These are phyloP conservation scores for Archips crataeganus DNA, from an alignment of 2,888 invertebrate species.

Conservation along the genomic window DNA sequence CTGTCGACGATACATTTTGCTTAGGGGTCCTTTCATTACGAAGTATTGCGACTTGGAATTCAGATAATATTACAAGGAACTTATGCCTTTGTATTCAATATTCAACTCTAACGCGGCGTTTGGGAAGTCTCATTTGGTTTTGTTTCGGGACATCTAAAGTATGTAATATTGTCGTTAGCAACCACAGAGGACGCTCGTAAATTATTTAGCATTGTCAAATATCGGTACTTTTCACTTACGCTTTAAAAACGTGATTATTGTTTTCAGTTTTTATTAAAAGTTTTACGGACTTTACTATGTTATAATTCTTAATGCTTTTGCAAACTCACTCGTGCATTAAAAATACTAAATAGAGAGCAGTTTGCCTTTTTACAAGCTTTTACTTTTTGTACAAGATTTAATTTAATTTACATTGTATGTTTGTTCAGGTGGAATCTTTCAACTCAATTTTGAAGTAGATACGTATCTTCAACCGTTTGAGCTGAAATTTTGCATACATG, in stretches of 20 bases:
- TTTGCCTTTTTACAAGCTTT: too few species aligned
- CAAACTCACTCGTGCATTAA: too few species aligned
- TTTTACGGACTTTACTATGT: too few species aligned
- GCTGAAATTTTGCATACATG: too few species aligned
- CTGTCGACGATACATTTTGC: conserved; percentile 54
- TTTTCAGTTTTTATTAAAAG: not conserved
- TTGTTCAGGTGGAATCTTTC: too few species aligned
- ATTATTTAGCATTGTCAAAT: conserved; percentile 12
- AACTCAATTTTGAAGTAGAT: too few species aligned
- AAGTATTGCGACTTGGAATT: conserved; percentile 27
- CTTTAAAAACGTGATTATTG: not conserved
- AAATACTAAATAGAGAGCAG: too few species aligned
- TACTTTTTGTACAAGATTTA: too few species aligned
- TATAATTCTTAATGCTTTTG: too few species aligned
- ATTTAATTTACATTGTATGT: too few species aligned
- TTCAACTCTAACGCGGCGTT: conserved; percentile 1
- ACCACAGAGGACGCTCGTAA: conserved; percentile 4
- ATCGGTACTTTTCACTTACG: not conserved
- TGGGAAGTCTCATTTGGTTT: conserved; percentile 3
- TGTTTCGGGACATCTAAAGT: not conserved
- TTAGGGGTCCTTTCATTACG: conserved; percentile 46
- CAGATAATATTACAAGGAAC: conserved; percentile 25
- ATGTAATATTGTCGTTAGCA: conserved; percentile 9
- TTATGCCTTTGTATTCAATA: conserved; percentile 2
- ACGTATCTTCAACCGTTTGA: too few species aligned